Conservation (phyloP, 2,888 invertebrate species). For the Sarcophaga caerulescens region DNA sequence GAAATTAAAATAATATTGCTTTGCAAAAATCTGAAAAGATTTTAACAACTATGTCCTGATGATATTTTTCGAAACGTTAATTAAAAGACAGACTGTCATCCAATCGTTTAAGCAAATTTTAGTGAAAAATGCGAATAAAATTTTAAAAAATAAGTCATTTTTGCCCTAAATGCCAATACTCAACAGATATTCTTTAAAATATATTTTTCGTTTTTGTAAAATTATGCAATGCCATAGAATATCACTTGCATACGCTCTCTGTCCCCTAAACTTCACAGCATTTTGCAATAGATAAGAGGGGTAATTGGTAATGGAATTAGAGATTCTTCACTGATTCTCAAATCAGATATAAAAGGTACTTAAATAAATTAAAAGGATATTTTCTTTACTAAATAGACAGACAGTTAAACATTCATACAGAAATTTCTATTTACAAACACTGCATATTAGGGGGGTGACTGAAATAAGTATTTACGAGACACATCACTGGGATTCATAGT, state of each 20-base stretch:
- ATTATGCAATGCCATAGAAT: slow-evolving; percentile 11
- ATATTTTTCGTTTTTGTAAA: slow-evolving; percentile 44
- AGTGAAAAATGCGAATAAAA: too few relatives aligned
- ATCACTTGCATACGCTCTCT: slow-evolving; percentile 40
- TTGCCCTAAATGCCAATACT: not conserved
- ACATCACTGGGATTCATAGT: too few relatives aligned
- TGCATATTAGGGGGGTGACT: too few relatives aligned
- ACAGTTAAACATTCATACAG: slow-evolving; percentile 31
- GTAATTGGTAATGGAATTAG: slow-evolving; percentile 60
- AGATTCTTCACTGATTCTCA: slow-evolving; percentile 63
- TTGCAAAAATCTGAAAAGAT: too few relatives aligned
- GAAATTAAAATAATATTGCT: too few relatives aligned
- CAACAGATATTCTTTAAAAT: slow-evolving; percentile 22
- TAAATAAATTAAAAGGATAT: slow-evolving; percentile 67
- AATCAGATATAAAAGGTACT: slow-evolving; percentile 59
- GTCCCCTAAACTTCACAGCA: not conserved
- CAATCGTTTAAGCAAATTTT: too few relatives aligned
- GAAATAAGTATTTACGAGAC: too few relatives aligned
- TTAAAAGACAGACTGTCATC: too few relatives aligned
- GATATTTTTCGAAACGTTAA: too few relatives aligned
- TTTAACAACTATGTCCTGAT: too few relatives aligned
- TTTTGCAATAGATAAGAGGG: slow-evolving; percentile 13
- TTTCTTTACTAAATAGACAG: slow-evolving; percentile 43
- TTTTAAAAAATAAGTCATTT: slow-evolving; percentile 21
- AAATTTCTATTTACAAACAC: not conserved